phyloP scores from a whole-genome alignment of 2,113 vertebrate genomes.

The Sander vitreus region DNA sequence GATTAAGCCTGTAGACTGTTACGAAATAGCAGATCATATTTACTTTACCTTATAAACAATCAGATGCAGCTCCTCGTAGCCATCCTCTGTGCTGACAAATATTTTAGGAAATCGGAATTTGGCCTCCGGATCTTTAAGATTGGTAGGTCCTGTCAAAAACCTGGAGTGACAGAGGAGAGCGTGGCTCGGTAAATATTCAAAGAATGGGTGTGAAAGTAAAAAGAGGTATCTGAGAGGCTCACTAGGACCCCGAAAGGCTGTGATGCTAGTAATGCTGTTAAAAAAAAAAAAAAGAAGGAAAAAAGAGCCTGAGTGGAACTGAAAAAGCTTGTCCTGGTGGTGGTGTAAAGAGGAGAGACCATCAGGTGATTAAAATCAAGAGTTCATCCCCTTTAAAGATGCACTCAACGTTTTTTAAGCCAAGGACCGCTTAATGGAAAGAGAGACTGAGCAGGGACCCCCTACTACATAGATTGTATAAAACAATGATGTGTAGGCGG shows the following conservation, averaged over 20 bases:
- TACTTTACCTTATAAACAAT: conserved; percentile 96
- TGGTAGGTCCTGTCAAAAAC: conserved; percentile 96
- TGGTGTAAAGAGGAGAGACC: background rate
- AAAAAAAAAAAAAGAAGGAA: background rate
- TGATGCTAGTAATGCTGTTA: background rate
- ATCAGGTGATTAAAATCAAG: too few species aligned
- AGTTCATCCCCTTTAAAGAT: background rate
- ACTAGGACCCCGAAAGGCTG: background rate
- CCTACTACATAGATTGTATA: too few species aligned
- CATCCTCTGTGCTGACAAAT: conserved; percentile 92
- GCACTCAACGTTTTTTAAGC: background rate
- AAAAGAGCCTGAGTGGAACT: too few species aligned
- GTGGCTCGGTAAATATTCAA: background rate
- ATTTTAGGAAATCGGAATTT: conserved; percentile 98
- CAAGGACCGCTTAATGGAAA: too few species aligned
- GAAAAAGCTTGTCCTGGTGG: background rate
- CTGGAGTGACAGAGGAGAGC: conserved; percentile 77
- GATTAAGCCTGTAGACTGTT: background rate
- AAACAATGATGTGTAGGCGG: too few species aligned
- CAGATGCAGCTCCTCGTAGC: conserved; percentile 94
- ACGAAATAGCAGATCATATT: background rate
- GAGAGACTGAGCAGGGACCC: too few species aligned
- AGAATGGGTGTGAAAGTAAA: background rate
- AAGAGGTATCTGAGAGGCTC: background rate
- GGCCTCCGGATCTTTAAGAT: conserved; percentile 95